phyloP scores from a whole-genome alignment of 2,113 vertebrate genomes.

The Centropus bengalensis region DNA sequence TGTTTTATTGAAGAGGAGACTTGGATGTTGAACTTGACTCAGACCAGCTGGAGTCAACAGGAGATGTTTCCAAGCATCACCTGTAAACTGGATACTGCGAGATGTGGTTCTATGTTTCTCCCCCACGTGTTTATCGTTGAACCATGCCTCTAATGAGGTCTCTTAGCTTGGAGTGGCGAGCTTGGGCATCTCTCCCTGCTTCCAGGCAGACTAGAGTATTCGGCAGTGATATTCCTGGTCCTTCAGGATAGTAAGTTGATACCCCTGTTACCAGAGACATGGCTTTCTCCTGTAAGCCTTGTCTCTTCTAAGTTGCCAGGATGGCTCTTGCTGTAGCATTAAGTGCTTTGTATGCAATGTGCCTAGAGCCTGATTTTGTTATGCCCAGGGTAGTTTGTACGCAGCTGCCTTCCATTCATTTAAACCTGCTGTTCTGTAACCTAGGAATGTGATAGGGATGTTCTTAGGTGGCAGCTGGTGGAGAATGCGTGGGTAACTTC shows the following conservation, averaged over 20 bases:
- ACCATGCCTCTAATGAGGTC: not conserved
- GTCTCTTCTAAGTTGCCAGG: not conserved
- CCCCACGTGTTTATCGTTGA: not conserved
- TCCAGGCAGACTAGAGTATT: not conserved
- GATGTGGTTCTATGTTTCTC: not conserved
- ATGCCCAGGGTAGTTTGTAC: not conserved
- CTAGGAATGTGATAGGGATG: not conserved
- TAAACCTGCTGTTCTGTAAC: not conserved
- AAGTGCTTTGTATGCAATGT: not conserved
- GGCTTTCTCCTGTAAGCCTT: not conserved
- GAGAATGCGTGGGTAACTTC: not conserved
- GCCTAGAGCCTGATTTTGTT: not conserved
- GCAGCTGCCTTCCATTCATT: not conserved
- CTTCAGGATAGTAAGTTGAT: accelerated
- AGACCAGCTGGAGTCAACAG: not conserved
- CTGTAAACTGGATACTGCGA: not conserved
- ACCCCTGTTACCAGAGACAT: not conserved
- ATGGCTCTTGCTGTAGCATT: not conserved
- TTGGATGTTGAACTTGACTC: not conserved
- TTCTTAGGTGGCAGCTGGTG: not conserved
- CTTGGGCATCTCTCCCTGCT: not conserved
- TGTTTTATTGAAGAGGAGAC: not conserved
- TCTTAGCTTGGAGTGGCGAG: not conserved
- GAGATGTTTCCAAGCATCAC: not conserved
- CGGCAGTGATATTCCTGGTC: not conserved